These are phyloP conservation scores for Drosophila subquinaria DNA, from an alignment of 2,888 invertebrate species.

Conservation along the genomic window DNA sequence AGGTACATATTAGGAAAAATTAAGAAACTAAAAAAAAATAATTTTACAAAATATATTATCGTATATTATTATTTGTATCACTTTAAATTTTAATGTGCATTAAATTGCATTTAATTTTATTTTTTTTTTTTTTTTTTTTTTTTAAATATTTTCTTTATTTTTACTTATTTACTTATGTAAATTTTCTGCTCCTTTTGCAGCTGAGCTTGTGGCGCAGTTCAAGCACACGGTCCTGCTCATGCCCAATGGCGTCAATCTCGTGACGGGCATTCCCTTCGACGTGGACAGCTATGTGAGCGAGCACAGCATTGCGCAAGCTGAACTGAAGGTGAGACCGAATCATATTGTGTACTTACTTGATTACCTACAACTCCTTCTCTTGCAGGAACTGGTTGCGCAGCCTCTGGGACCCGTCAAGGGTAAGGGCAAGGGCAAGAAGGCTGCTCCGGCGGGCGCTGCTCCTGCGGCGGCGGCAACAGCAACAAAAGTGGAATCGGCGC, in stretches of 20 bases:
- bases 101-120: no score
- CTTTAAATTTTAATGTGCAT: no score
- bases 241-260: constrained; percentile 98
- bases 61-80: no score
- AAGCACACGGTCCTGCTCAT: constrained; percentile 98
- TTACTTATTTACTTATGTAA: no score
- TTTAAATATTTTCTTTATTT: no score
- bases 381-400: constrained; percentile 82
- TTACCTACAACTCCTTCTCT: neutral
- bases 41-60: no score
- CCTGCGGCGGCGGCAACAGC: constrained; percentile 54
- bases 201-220: constrained; percentile 98
- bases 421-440: constrained; percentile 84
- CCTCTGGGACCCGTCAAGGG: constrained; percentile 84
- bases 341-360: neutral
- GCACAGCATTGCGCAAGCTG: constrained; percentile 93
- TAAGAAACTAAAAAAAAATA: no score
- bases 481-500: constrained; percentile 83
- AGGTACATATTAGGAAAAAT: no score
- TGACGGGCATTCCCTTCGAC: constrained; percentile 97
- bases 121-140: no score
- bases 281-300: constrained; percentile 92
- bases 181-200: constrained; percentile 83
- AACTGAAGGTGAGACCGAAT: constrained; percentile 86
- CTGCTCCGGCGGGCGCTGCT: constrained; percentile 38